Conservation (phyloP, 2,888 invertebrate species). For the Drosophila phalerata region DNA sequence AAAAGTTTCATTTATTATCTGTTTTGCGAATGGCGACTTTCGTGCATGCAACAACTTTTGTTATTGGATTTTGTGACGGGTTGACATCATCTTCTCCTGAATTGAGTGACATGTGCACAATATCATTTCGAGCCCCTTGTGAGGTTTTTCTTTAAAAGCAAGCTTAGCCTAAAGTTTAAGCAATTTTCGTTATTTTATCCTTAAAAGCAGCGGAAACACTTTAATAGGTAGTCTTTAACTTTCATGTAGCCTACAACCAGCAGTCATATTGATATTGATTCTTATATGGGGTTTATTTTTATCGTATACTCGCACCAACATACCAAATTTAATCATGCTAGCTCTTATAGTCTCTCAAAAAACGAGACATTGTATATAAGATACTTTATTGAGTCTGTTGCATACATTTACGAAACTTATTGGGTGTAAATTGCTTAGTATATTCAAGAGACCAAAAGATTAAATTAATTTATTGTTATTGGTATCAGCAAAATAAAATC, state of each 20-base stretch:
- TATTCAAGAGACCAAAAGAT: no score
- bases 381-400: not conserved
- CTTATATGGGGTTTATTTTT: no score
- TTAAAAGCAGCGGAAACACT: not conserved
- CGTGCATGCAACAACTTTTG: conserved; percentile 55
- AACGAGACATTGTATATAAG: not conserved
- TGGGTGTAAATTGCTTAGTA: no score
- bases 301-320: no score
- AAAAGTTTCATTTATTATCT: conserved; percentile 66
- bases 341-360: not conserved
- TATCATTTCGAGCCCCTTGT: not conserved
- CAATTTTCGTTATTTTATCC: conserved; percentile 21
- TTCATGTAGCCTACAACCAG: not conserved
- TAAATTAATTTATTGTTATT: no score
- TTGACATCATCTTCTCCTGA: conserved; percentile 29
- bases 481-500: no score
- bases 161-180: conserved; percentile 21
- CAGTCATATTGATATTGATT: no score
- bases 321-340: no score
- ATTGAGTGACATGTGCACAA: conserved; percentile 1
- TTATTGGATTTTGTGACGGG: conserved; percentile 15
- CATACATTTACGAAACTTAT: not conserved
- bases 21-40: conserved; percentile 34
- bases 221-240: not conserved
- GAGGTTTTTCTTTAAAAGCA: conserved; percentile 6